These are phyloP conservation scores for Tinea semifulvella DNA, from an alignment of 2,888 invertebrate species.

Conservation along the genomic window DNA sequence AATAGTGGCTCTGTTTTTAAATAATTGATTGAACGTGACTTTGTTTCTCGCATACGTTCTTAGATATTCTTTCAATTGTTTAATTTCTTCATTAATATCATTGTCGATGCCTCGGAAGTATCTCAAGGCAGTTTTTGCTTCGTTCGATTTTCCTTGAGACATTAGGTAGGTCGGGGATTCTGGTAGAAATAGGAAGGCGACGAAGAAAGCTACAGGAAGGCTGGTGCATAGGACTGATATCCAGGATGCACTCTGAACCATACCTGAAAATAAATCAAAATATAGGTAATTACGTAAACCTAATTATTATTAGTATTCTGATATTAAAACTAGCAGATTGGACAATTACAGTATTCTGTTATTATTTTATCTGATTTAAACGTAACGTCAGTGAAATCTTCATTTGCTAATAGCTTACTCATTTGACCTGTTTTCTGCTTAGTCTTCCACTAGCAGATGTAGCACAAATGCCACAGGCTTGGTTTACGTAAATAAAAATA, in stretches of 20 bases:
- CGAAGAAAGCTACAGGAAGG: slow-evolving; percentile 51
- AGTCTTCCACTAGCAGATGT: no score
- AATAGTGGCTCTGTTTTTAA: slow-evolving; percentile 44
- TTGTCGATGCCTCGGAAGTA: slow-evolving; percentile 71
- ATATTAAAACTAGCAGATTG: no score
- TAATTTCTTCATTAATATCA: slow-evolving; percentile 64
- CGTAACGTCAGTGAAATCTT: no score
- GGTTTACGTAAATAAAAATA: no score
- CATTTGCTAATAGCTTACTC: no score
- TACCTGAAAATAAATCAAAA: slow-evolving; percentile 34
- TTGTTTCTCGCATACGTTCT: slow-evolving; percentile 49
- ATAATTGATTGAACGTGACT: slow-evolving; percentile 51
- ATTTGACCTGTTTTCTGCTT: no score
- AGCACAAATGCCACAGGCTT: no score
- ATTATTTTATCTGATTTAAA: no score
- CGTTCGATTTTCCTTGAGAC: slow-evolving; percentile 59
- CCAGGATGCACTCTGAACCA: slow-evolving; percentile 46
- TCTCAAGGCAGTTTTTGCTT: slow-evolving; percentile 68
- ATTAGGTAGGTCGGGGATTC: slow-evolving; percentile 75
- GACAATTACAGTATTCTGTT: no score
- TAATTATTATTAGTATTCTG: no score
- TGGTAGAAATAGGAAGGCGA: slow-evolving; percentile 70
- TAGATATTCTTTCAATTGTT: slow-evolving; percentile 50
- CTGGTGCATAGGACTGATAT: slow-evolving; percentile 47
- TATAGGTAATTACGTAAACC: background rate